phyloP scores from a whole-genome alignment of 2,113 vertebrate species.

The Cyprinodon tularosa region DNA sequence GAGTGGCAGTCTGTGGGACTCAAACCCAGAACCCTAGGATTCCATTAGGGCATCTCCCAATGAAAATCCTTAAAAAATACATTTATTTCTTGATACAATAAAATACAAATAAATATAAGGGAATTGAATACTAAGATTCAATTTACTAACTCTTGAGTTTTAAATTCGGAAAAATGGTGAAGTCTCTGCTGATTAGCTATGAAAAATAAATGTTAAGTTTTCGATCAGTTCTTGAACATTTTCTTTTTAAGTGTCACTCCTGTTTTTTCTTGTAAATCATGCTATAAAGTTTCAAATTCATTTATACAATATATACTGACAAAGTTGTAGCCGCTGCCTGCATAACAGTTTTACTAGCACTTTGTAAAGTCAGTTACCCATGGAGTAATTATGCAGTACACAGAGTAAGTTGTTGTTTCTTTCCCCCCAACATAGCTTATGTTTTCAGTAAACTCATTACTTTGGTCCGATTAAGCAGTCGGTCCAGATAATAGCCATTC shows the following conservation, averaged over 20 bases:
- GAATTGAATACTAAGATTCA: neutral
- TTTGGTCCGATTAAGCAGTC: constrained; percentile 13
- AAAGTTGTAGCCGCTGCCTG: neutral
- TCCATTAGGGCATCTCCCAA: no score
- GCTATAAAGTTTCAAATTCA: neutral
- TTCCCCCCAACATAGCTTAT: constrained; percentile 4
- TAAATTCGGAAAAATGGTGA: neutral
- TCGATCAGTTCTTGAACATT: neutral
- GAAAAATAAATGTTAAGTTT: neutral
- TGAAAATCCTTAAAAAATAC: no score
- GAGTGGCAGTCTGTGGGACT: no score
- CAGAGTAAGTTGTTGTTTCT: no score
- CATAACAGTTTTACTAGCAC: neutral
- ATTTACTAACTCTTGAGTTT: neutral
- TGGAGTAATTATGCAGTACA: no score
- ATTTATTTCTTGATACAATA: no score
- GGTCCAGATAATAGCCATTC: constrained; percentile 9
- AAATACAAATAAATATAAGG: no score
- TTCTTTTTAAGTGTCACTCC: neutral
- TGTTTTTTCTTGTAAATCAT: neutral
- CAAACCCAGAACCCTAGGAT: no score
- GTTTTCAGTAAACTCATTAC: constrained; percentile 21
- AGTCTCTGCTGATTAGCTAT: neutral
- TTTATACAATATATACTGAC: neutral
- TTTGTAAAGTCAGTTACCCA: no score